Percentiles rank a stretch among this genome's conserved stretches.
These are phyloP conservation scores for Malacoctenus gilli DNA, from an alignment of 2,797 vertebrate genomes.

Conservation along the genomic window DNA sequence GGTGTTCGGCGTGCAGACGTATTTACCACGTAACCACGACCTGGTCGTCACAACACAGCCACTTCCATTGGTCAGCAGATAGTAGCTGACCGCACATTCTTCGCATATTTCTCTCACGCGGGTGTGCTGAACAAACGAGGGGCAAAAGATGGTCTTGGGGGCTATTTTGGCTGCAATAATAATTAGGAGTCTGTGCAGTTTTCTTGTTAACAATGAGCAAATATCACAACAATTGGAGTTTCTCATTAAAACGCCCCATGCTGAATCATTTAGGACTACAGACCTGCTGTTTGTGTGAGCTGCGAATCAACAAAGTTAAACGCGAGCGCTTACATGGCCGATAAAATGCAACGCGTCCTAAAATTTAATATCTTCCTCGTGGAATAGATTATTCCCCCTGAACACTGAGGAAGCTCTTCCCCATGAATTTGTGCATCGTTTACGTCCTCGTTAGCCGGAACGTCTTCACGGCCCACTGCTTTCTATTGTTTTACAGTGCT, in stretches of 20 bases:
- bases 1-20: conserved; percentile 1
- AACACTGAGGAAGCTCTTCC: too few relatives aligned
- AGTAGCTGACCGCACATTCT: background rate
- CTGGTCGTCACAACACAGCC: background rate
- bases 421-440: too few relatives aligned
- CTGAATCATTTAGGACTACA: background rate
- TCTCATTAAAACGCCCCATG: background rate
- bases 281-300: too few relatives aligned
- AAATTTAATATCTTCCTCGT: too few relatives aligned
- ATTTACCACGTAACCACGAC: conserved; percentile 1
- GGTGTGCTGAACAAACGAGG: background rate
- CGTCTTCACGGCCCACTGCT: too few relatives aligned
- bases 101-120: background rate
- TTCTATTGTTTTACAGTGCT: too few relatives aligned
- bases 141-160: background rate
- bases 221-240: background rate
- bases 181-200: background rate
- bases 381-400: too few relatives aligned
- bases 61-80: background rate
- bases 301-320: too few relatives aligned
- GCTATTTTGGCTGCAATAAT: background rate
- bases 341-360: too few relatives aligned
- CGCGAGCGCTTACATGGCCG: too few relatives aligned
- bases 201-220: conserved; percentile 10
- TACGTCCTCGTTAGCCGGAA: too few relatives aligned